phyloP scores from a whole-genome alignment of 2,888 invertebrate species.

The Caenorhabditis macrosperma region DNA sequence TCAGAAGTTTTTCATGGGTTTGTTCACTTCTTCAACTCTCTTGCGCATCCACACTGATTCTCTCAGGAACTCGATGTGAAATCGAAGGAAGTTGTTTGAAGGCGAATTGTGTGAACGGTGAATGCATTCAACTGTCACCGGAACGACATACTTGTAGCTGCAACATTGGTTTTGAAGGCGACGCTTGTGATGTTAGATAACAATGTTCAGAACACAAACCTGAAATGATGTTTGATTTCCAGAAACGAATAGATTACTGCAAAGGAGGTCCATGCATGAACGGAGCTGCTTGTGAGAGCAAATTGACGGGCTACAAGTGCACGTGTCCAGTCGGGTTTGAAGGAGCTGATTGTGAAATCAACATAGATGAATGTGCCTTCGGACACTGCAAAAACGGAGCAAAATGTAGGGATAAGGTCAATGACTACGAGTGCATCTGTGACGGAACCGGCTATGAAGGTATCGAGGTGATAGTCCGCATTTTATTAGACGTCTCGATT shows the following conservation, averaged over 20 bases:
- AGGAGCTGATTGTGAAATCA: slow-evolving; percentile 73
- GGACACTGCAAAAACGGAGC: slow-evolving; percentile 72
- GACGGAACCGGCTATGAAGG: slow-evolving; percentile 74
- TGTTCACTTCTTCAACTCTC: slow-evolving; percentile 15
- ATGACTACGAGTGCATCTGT: slow-evolving; percentile 77
- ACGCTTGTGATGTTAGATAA: slow-evolving; percentile 66
- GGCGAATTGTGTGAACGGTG: slow-evolving; percentile 68
- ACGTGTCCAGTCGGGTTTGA: slow-evolving; percentile 74
- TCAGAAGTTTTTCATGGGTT: slow-evolving; percentile 70
- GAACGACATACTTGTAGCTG: slow-evolving; percentile 70
- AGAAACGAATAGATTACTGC: slow-evolving; percentile 76
- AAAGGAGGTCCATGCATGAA: slow-evolving; percentile 71
- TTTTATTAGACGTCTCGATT: too few relatives aligned
- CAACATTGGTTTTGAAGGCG: slow-evolving; percentile 67
- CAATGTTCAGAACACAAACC: background rate
- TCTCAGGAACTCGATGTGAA: slow-evolving; percentile 68
- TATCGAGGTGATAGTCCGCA: too few relatives aligned
- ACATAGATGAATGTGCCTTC: slow-evolving; percentile 77
- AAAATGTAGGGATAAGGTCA: slow-evolving; percentile 74
- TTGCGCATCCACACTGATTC: too few relatives aligned
- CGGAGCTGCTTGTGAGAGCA: slow-evolving; percentile 87
- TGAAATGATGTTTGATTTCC: slow-evolving; percentile 10
- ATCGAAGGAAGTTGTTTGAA: slow-evolving; percentile 70
- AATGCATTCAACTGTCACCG: slow-evolving; percentile 68
- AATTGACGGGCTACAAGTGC: slow-evolving; percentile 85